Base-by-base conservation (phyloP, 2,888 invertebrate species). In the Galeopsomyia nigrocyanea region DNA sequence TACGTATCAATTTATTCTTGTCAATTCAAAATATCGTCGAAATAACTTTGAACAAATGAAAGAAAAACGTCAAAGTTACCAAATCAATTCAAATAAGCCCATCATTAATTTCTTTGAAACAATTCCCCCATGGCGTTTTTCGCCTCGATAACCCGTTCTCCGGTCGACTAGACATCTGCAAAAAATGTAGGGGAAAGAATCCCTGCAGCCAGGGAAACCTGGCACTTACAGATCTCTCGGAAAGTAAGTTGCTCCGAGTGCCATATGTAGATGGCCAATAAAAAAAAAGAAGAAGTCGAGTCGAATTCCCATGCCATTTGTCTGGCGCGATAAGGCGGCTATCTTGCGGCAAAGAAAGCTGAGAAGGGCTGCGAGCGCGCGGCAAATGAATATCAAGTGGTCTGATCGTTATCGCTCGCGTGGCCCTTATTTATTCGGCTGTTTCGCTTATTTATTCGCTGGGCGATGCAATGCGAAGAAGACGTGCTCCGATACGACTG, bases 301-400 rank as follows among this genome's bases (percentile, higher is more conserved):
- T 39, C 31, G 22, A 47, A 65, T 56, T 49, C 19, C 39, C 66
- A 10, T 21, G 58, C 49, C 67, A 51, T 60, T 51, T 60, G 58
- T 67, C 55, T 39, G 62, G 47, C 49, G 39, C 14, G 65, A 66
- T 70, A 70, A 66, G 71, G 47, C 60, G 50, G 21, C 53, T 71
- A 66, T 71, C 62, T 71, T 16, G 10, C 26, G 14, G 46, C 13
- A 31, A 61, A 62, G 71, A 55, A 66, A 61, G 55, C 55, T 46
- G 22, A 61, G 65, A 64, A 31, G 70, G 46, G 50, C 46, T 58
- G 57, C n/a, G 53, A 49, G 65, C 31, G 39, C 31, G 49, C 55
- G 62, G 56, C 66, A 67, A 71, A 67, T 67, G 66, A 71, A 71
- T 71, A 71, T 57, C 66, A 71, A 71, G 67, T 51, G 68, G 72